These are phyloP conservation scores for Bactericera cockerelli DNA, from an alignment of 1,140 invertebrate species.

Conservation along the genomic window DNA sequence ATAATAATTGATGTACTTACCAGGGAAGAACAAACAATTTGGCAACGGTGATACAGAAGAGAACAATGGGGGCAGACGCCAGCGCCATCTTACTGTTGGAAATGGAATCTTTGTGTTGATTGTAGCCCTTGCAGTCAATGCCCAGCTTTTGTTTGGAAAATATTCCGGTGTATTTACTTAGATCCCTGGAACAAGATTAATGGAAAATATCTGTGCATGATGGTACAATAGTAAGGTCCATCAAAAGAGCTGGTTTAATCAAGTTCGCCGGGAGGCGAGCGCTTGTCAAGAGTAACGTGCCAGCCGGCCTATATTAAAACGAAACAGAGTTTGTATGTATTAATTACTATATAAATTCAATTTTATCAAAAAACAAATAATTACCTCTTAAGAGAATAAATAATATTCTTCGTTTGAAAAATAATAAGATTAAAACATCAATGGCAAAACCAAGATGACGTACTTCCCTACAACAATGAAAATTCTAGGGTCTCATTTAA, in stretches of 20 bases:
- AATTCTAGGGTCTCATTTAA: too few species aligned
- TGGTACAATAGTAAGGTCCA: background rate
- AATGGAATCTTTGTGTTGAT: constrained; percentile 1
- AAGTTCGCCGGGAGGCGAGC: background rate
- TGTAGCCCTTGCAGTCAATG: constrained; percentile 3
- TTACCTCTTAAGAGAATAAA: too few species aligned
- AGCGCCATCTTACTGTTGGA: constrained; percentile 1
- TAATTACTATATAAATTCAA: background rate
- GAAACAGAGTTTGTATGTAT: background rate
- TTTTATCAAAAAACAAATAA: too few species aligned
- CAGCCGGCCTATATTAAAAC: too few species aligned
- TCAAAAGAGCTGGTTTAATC: too few species aligned
- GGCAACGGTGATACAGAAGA: background rate
- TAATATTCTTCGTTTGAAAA: too few species aligned
- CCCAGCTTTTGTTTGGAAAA: background rate
- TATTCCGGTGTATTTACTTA: constrained; percentile 1
- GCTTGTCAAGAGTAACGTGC: background rate
- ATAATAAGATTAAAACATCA: too few species aligned
- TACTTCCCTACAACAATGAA: too few species aligned
- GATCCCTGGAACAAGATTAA: constrained; percentile 4
- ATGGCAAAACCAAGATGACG: too few species aligned
- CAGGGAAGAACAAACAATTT: background rate
- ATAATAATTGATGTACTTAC: too few species aligned
- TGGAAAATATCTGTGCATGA: too few species aligned
- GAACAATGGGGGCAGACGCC: background rate